Percentiles rank a stretch among this genome's conserved stretches.
These are phyloP conservation scores for Musca domestica DNA, from an alignment of 1,140 invertebrate species.

Conservation along the genomic window DNA sequence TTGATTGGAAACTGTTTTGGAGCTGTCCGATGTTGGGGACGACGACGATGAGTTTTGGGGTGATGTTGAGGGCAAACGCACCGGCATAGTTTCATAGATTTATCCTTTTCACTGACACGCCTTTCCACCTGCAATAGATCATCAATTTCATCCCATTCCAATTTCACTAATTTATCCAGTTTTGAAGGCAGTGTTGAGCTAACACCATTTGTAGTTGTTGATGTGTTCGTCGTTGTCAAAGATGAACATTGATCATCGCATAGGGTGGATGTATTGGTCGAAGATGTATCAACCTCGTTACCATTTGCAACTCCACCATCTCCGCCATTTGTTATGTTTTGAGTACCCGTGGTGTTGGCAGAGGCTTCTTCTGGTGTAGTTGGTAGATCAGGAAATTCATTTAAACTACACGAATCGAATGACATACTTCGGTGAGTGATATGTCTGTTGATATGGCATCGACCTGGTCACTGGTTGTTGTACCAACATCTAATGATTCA, in stretches of 20 bases:
- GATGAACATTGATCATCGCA: conserved; percentile 18
- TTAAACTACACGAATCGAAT: conserved; percentile 50
- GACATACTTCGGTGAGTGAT: conserved; percentile 53
- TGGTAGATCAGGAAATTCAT: conserved; percentile 42
- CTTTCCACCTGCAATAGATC: conserved; percentile 68
- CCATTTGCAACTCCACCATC: conserved; percentile 33
- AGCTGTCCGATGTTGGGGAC: conserved; percentile 47
- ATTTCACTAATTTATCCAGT: conserved; percentile 63
- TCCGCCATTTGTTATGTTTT: conserved; percentile 20
- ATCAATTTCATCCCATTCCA: conserved; percentile 68
- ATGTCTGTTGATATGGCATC: conserved; percentile 50
- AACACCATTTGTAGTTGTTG: conserved; percentile 57
- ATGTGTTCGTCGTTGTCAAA: conserved; percentile 28
- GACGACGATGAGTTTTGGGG: conserved; percentile 52
- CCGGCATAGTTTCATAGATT: conserved; percentile 73
- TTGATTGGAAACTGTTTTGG: conserved; percentile 36
- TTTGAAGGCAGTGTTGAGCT: conserved; percentile 69
- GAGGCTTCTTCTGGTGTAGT: conserved; percentile 54
- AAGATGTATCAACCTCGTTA: conserved; percentile 24
- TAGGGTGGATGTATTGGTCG: conserved; percentile 38
- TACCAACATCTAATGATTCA: conserved; percentile 43
- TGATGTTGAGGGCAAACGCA: conserved; percentile 62
- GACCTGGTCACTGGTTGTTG: conserved; percentile 41
- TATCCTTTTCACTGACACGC: conserved; percentile 64
- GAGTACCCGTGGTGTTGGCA: conserved; percentile 56